Percentiles rank a stretch among this genome's conserved stretches.
These are phyloP conservation scores for Osmerus eperlanus DNA, from an alignment of 2,113 vertebrate species.

Conservation along the genomic window DNA sequence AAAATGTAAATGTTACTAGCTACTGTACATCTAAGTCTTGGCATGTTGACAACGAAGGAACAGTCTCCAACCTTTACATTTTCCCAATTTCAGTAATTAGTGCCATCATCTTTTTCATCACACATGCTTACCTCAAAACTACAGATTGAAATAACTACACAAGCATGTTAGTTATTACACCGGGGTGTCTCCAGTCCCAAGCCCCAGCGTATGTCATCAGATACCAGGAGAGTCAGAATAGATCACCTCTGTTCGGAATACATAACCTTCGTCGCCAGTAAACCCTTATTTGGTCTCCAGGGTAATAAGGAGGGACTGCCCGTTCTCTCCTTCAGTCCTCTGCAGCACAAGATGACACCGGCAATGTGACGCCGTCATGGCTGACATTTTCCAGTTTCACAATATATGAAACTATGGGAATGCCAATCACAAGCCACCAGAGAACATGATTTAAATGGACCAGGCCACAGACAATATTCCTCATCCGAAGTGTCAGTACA, in stretches of 20 bases:
- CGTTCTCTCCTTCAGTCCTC: not conserved
- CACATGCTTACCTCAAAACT: no score
- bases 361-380: slow-evolving; percentile 7
- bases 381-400: slow-evolving; percentile 22
- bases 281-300: not conserved
- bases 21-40: no score
- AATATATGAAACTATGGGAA: slow-evolving; percentile 35
- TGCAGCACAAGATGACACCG: not conserved
- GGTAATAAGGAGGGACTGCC: not conserved
- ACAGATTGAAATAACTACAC: no score
- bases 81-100: no score
- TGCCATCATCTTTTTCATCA: no score
- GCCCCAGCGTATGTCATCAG: no score
- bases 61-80: no score
- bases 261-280: not conserved
- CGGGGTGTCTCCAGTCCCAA: no score
- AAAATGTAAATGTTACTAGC: no score
- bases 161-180: no score
- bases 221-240: not conserved
- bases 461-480: slow-evolving; percentile 13
- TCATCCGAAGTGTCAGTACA: slow-evolving; percentile 15
- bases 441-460: slow-evolving; percentile 15
- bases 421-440: slow-evolving; percentile 21
- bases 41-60: no score
- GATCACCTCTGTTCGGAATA: not conserved